These are phyloP conservation scores for Sparus aurata DNA, from an alignment of 2,797 vertebrate genomes.

Conservation along the genomic window DNA sequence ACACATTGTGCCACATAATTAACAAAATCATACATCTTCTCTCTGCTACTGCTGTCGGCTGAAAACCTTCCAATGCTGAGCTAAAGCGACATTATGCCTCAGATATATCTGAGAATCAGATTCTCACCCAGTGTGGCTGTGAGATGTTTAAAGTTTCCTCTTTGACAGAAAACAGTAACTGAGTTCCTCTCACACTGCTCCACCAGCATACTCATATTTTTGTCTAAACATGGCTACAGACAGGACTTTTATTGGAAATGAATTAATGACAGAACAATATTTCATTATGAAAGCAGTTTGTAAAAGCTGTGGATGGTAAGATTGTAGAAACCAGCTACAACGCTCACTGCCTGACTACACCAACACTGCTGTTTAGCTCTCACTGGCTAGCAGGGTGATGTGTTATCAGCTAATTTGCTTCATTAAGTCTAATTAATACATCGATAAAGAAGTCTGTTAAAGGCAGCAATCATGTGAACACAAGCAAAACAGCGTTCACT, in stretches of 20 bases:
- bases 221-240: not conserved
- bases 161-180: constrained; percentile 20
- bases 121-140: not conserved
- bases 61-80: not conserved
- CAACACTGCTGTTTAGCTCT: too few species aligned
- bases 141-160: constrained; percentile 13
- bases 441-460: too few species aligned
- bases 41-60: not conserved
- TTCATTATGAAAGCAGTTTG: not conserved
- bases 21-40: not conserved
- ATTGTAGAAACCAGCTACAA: too few species aligned
- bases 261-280: not conserved
- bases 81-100: not conserved
- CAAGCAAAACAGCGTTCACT: too few species aligned
- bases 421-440: too few species aligned
- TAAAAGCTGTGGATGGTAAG: too few species aligned
- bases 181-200: not conserved
- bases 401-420: too few species aligned
- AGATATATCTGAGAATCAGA: constrained; percentile 6
- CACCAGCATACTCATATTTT: not conserved
- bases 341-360: too few species aligned
- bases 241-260: not conserved
- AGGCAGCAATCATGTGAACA: too few species aligned
- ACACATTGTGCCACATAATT: constrained; percentile 7
- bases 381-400: too few species aligned